Evolutionary conservation across 2,888 invertebrate species (phyloP).

Genomic region (Nemotelus nigrinus): DNA sequence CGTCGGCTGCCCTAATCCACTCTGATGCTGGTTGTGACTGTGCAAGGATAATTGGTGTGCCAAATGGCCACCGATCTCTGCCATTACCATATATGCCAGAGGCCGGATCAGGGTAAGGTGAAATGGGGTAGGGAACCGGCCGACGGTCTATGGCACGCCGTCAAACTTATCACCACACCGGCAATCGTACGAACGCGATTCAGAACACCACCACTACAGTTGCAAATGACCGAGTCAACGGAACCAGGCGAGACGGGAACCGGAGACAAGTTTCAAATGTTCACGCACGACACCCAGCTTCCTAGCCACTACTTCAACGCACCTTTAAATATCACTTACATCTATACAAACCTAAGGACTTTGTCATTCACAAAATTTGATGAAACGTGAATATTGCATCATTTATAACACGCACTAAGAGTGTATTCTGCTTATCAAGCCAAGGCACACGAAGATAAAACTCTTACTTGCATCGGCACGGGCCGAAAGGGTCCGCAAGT

Average conservation of each 20-base stretch:
- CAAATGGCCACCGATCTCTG: constrained; percentile 74
- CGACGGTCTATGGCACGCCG: constrained; percentile 23
- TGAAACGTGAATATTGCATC: too few species aligned
- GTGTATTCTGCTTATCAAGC: too few species aligned
- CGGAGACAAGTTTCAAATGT: not conserved
- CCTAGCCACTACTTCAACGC: not conserved
- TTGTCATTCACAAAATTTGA: too few species aligned
- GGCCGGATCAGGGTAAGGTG: constrained; percentile 20
- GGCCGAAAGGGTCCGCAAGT: too few species aligned
- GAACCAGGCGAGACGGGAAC: constrained; percentile 15
- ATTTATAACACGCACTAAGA: too few species aligned
- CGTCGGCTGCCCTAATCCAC: constrained; percentile 71
- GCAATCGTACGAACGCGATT: not conserved
- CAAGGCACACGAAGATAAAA: too few species aligned
- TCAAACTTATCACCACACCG: constrained; percentile 16
- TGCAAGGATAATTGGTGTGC: constrained; percentile 72
- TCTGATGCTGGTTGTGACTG: constrained; percentile 62
- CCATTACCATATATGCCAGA: constrained; percentile 70
- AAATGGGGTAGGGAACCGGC: constrained; percentile 14
- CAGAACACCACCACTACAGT: not conserved
- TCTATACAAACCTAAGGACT: too few species aligned
- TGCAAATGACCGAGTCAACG: constrained; percentile 10
- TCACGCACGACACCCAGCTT: not conserved
- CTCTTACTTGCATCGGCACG: too few species aligned
- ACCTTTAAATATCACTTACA: too few species aligned